Percentiles rank a stretch among this genome's conserved stretches.
Conservation (phyloP, 2,888 invertebrate genomes). For the Diarsia brunnea region DNA sequence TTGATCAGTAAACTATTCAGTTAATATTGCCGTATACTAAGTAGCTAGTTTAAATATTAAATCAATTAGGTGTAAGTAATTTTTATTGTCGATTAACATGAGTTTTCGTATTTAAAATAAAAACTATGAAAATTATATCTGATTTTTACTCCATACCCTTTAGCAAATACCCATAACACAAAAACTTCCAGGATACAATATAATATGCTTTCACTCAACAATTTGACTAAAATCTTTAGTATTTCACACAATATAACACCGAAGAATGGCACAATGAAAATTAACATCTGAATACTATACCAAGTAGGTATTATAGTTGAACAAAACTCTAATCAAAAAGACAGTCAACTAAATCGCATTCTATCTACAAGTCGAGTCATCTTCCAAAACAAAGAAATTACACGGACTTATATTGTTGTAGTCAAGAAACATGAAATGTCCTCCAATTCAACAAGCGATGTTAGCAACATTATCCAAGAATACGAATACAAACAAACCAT, state of each 20-base stretch:
- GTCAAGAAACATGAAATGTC: no score
- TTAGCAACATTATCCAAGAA: background rate
- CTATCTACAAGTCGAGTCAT: background rate
- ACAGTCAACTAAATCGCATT: background rate
- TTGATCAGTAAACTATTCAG: slow-evolving; percentile 75
- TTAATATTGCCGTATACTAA: slow-evolving; percentile 77
- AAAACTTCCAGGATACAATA: background rate
- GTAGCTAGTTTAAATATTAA: slow-evolving; percentile 84
- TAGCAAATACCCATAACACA: background rate
- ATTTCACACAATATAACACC: background rate
- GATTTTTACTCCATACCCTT: slow-evolving; percentile 41
- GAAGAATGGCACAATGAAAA: background rate
- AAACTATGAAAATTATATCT: slow-evolving; percentile 67
- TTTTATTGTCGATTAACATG: slow-evolving; percentile 81
- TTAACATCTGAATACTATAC: slow-evolving; percentile 3
- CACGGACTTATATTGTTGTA: no score
- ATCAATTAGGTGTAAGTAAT: slow-evolving; percentile 81
- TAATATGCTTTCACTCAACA: background rate
- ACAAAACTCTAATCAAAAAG: background rate
- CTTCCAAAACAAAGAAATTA: background rate
- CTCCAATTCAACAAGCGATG: background rate
- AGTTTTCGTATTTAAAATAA: slow-evolving; percentile 82
- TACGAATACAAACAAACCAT: slow-evolving; percentile 37
- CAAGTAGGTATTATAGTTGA: background rate
- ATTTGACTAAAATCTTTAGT: background rate